phyloP scores from a whole-genome alignment of 2,113 vertebrate genomes.

The Seriola quinqueradiata region DNA sequence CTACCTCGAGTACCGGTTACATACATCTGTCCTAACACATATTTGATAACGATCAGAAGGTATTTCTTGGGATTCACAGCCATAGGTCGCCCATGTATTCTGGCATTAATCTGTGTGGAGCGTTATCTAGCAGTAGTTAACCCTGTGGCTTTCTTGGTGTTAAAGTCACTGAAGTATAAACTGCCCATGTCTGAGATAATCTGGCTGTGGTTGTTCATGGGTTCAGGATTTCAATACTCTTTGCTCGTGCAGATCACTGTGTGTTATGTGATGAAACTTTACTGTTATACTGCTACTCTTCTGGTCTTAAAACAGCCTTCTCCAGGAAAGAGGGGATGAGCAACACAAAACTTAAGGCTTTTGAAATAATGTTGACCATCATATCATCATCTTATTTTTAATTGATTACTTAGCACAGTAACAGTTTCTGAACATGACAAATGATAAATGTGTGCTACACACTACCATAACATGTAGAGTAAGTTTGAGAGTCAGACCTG shows the following conservation, averaged over 20 bases:
- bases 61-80: no score
- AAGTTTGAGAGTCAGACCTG: background rate
- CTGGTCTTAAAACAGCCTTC: slow-evolving; percentile 29
- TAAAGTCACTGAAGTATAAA: no score
- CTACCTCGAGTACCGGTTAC: no score
- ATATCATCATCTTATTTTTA: background rate
- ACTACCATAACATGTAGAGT: background rate
- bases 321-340: slow-evolving; percentile 31
- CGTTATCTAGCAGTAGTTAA: no score
- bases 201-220: no score
- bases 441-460: background rate
- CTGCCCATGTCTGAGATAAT: no score
- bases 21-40: no score
- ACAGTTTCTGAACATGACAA: rapidly evolving
- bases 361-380: slow-evolving; percentile 33
- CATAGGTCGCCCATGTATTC: no score
- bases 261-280: slow-evolving; percentile 12
- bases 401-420: rapidly evolving
- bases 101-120: no score
- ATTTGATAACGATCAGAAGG: no score
- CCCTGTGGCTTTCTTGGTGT: no score
- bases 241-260: rapidly evolving
- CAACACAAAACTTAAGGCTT: slow-evolving; percentile 44
- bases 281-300: slow-evolving; percentile 39
- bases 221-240: rapidly evolving